phyloP scores from a whole-genome alignment of 2,888 invertebrate species.

The Mesoligia furuncula region DNA sequence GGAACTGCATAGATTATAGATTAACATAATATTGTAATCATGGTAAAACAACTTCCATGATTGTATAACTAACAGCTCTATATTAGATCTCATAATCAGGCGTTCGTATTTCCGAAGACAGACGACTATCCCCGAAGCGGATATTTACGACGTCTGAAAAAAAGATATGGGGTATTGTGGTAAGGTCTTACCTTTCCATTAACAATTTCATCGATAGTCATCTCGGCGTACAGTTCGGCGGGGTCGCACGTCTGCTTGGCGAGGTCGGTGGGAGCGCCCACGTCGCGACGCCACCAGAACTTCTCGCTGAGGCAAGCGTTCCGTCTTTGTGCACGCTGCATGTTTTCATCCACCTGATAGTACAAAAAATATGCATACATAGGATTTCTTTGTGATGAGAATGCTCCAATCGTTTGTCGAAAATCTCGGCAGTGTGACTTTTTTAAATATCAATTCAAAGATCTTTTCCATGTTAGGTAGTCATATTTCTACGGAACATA shows the following conservation, averaged over 20 bases:
- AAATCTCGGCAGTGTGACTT: neutral
- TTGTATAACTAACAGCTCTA: no score
- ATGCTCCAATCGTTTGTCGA: neutral
- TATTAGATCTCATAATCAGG: neutral
- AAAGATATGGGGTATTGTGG: neutral
- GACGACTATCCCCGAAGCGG: neutral
- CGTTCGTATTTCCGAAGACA: neutral
- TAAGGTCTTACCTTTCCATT: slow-evolving; percentile 94
- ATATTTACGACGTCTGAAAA: no score
- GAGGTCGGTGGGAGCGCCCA: slow-evolving; percentile 84
- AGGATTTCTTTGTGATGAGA: neutral
- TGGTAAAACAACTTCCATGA: no score
- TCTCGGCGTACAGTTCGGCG: slow-evolving; percentile 91
- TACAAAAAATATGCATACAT: neutral
- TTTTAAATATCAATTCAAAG: neutral
- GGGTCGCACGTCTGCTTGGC: slow-evolving; percentile 78
- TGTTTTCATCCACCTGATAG: slow-evolving; percentile 96
- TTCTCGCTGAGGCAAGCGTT: slow-evolving; percentile 95
- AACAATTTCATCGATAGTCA: slow-evolving; percentile 99
- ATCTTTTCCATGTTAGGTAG: neutral
- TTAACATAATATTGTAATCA: no score
- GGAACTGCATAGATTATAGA: no score
- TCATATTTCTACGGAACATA: neutral
- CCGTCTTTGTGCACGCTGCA: slow-evolving; percentile 98
- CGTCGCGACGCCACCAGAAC: slow-evolving; percentile 98